A percentile compares a stretch with the other conserved stretches of the same genome.
phyloP scores from a whole-genome alignment of 2,113 vertebrate species.

The Lagopus muta region DNA sequence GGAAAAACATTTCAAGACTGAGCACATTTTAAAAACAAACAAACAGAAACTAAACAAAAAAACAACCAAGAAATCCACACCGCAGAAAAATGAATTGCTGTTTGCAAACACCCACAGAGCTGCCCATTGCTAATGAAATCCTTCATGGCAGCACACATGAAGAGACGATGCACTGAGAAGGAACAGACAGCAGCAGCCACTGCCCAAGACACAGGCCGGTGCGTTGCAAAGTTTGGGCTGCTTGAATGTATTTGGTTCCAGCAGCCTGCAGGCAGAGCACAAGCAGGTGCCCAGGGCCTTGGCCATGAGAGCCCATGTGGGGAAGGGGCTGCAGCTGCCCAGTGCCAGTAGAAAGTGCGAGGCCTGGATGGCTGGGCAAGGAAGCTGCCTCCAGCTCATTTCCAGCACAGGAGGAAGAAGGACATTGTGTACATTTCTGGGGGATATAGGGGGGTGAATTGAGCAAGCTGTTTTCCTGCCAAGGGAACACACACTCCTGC shows the following conservation, averaged over 20 bases:
- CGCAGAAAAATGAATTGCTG: neutral
- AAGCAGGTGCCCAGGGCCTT: rapidly evolving
- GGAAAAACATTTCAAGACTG: neutral
- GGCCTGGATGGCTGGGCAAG: neutral
- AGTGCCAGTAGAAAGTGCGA: neutral
- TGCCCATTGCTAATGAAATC: neutral
- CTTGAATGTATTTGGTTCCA: neutral
- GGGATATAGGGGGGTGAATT: neutral
- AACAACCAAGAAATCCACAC: neutral
- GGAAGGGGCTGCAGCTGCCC: neutral
- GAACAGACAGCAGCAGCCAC: neutral
- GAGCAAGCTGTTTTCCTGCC: slow-evolving; percentile 2
- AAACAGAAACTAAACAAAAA: neutral
- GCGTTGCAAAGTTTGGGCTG: neutral
- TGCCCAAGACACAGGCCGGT: neutral
- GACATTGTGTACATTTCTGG: neutral
- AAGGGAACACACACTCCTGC: neutral
- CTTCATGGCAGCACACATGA: neutral
- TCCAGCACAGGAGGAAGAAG: neutral
- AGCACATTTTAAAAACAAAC: neutral
- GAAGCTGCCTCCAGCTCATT: neutral
- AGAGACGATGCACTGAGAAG: neutral
- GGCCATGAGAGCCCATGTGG: rapidly evolving
- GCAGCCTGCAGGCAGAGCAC: neutral
- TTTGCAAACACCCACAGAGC: neutral